phyloP scores from a whole-genome alignment of 2,113 vertebrate species.

The Hucho hucho region DNA sequence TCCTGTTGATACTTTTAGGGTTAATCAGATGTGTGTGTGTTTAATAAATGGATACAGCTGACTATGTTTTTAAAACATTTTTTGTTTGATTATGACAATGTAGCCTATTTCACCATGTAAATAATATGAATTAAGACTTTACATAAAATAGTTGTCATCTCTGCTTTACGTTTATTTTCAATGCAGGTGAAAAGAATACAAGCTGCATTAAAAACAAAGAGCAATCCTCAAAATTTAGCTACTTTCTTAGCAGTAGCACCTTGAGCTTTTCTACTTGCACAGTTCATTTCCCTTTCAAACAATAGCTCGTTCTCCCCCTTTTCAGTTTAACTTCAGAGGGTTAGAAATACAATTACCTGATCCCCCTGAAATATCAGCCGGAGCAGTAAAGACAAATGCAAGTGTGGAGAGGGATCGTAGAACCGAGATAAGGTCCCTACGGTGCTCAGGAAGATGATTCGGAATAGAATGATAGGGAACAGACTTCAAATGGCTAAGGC shows the following conservation, averaged over 20 bases:
- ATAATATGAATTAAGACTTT: no score
- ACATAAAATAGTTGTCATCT: no score
- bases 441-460: slow-evolving; percentile 54
- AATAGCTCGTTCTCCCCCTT: slow-evolving; percentile 21
- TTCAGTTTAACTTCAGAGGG: slow-evolving; percentile 50
- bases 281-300: slow-evolving; percentile 26
- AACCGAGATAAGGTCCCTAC: slow-evolving; percentile 50
- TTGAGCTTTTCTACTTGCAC: slow-evolving; percentile 30
- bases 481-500: slow-evolving; percentile 61
- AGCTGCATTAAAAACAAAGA: not conserved
- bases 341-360: slow-evolving; percentile 57
- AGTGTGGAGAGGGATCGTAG: not conserved
- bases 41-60: no score
- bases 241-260: not conserved
- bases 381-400: slow-evolving; percentile 46
- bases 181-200: not conserved
- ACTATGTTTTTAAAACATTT: no score
- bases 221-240: not conserved
- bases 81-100: no score
- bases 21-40: no score
- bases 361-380: slow-evolving; percentile 55
- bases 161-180: not conserved
- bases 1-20: no score
- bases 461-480: slow-evolving; percentile 49
- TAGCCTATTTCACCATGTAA: no score